A percentile compares a stretch with the other conserved stretches of the same genome.
Evolutionary conservation across 1,140 invertebrate species (phyloP).

Genomic region (Brachionus paranguensis): DNA sequence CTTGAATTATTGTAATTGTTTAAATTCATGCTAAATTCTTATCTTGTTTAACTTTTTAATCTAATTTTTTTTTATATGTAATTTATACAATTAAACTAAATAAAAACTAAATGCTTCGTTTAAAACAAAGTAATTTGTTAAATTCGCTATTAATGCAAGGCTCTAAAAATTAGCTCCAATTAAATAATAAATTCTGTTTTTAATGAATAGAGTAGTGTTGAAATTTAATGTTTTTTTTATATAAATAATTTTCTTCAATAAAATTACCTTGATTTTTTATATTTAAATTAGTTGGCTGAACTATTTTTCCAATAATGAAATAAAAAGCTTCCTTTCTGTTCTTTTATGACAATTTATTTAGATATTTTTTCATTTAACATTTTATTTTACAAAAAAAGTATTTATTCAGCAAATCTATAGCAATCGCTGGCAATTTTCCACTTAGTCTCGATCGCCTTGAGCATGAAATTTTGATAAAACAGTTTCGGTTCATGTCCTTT

Average conservation of each 20-base stretch:
- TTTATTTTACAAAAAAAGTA: background rate
- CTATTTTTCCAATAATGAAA: background rate
- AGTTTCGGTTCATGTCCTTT: conserved; percentile 36
- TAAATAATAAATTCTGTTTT: background rate
- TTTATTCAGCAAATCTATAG: conserved; percentile 36
- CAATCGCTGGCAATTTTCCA: conserved; percentile 39
- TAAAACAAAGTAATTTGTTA: background rate
- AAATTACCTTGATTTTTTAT: background rate
- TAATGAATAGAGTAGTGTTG: background rate
- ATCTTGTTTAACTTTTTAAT: background rate
- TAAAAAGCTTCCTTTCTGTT: background rate
- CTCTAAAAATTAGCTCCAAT: background rate
- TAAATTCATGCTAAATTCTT: background rate
- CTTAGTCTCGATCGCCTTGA: conserved; percentile 27
- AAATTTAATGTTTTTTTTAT: background rate
- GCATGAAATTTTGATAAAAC: conserved; percentile 36
- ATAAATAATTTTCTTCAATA: background rate
- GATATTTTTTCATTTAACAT: background rate
- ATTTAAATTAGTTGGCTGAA: background rate
- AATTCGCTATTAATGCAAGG: background rate
- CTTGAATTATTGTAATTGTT: background rate
- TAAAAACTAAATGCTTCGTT: background rate
- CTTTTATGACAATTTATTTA: background rate
- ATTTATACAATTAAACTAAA: background rate
- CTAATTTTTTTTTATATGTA: background rate